A percentile compares a stretch with the other conserved stretches of the same genome.
phyloP scores from a whole-genome alignment of 30 jellyfish, hydroid and myxozoan genomes.

The Calvadosia cruxmelitensis region DNA sequence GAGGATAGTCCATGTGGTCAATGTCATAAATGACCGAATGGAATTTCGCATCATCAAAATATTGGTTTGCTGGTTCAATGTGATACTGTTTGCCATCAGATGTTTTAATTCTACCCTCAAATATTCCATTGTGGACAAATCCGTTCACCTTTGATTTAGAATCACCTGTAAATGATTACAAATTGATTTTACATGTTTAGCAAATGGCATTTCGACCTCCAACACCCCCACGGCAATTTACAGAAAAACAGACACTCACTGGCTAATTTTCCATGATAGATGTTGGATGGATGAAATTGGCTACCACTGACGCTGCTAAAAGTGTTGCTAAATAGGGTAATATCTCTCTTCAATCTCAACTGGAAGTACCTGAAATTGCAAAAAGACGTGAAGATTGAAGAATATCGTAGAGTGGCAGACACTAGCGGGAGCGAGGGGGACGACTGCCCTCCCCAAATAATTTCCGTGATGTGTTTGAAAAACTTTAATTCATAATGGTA shows the following conservation, averaged over 20 bases:
- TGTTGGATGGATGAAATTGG: slow-evolving; percentile 57
- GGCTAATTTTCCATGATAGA: slow-evolving; percentile 59
- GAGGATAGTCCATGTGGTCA: slow-evolving; percentile 41
- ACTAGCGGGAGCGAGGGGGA: no score
- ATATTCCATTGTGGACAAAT: slow-evolving; percentile 60
- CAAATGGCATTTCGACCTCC: no score
- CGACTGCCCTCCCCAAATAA: no score
- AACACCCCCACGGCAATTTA: no score
- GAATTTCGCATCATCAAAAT: slow-evolving; percentile 29
- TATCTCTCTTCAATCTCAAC: slow-evolving; percentile 55
- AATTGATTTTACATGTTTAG: no score
- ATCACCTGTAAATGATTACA: slow-evolving; percentile 50
- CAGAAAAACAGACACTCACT: no score
- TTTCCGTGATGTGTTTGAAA: no score
- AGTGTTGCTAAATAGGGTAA: slow-evolving; percentile 17
- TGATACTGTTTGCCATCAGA: slow-evolving; percentile 48
- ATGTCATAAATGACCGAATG: slow-evolving; percentile 72
- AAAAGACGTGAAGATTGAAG: slow-evolving; percentile 10
- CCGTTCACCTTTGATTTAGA: slow-evolving; percentile 69
- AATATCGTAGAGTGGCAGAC: not conserved
- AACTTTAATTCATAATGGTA: no score
- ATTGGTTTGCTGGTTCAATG: slow-evolving; percentile 69
- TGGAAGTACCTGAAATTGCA: slow-evolving; percentile 46
- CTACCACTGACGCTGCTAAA: slow-evolving; percentile 27
- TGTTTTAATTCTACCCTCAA: slow-evolving; percentile 64